Evolutionary conservation across 2,888 invertebrate species (phyloP).

Genomic region (Ellobium chinense): DNA sequence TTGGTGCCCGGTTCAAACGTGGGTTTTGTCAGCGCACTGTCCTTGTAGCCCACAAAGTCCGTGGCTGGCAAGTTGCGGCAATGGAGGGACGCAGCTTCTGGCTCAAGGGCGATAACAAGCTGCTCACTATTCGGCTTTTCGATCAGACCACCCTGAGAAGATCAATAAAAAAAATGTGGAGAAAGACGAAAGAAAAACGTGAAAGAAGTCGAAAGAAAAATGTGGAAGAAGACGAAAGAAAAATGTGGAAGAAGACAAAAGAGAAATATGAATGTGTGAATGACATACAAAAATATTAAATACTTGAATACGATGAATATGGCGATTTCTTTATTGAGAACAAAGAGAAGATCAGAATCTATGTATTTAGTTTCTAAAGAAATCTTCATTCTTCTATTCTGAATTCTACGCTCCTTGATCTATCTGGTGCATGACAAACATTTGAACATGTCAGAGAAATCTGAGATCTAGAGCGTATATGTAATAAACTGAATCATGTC

Average conservation of each 20-base stretch:
- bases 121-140: slow-evolving; percentile 70
- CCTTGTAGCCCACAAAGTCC: slow-evolving; percentile 64
- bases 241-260: neutral
- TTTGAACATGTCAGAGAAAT: too few species aligned
- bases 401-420: too few species aligned
- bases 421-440: too few species aligned
- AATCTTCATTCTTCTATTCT: too few species aligned
- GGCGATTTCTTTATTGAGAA: too few species aligned
- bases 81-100: slow-evolving; percentile 73
- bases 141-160: slow-evolving; percentile 67
- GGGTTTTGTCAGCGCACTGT: slow-evolving; percentile 59
- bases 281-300: too few species aligned
- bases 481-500: too few species aligned
- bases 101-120: slow-evolving; percentile 72
- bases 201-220: neutral
- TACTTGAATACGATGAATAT: too few species aligned
- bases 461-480: too few species aligned
- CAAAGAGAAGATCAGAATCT: too few species aligned
- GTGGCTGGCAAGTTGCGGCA: slow-evolving; percentile 69
- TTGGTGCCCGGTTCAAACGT: slow-evolving; percentile 73
- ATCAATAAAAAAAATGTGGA: neutral
- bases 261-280: neutral
- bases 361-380: too few species aligned
- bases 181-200: neutral
- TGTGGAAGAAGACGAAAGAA: neutral